Evolutionary conservation across 2,888 invertebrate genomes (phyloP).

Genomic region (Hetaerina titia): DNA sequence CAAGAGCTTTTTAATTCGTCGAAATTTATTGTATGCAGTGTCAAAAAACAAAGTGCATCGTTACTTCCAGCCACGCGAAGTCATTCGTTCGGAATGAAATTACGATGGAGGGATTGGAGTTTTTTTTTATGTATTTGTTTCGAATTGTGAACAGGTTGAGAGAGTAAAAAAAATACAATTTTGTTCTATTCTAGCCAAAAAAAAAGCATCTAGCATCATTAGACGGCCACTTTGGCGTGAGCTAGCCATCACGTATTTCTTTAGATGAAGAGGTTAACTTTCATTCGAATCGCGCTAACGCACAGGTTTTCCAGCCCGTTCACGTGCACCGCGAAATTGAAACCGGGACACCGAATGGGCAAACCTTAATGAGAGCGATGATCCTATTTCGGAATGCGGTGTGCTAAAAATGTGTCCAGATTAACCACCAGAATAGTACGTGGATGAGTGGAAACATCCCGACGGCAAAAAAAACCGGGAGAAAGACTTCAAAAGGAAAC

Average conservation of each 20-base stretch:
- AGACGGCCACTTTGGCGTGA: too few species aligned
- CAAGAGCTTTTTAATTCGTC: background rate
- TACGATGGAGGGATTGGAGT: too few species aligned
- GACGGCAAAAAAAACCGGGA: background rate
- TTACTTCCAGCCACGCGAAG: too few species aligned
- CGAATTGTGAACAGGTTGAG: too few species aligned
- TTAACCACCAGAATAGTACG: background rate
- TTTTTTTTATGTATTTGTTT: too few species aligned
- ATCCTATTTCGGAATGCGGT: background rate
- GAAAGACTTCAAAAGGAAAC: background rate
- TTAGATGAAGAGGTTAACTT: background rate
- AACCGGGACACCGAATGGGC: background rate
- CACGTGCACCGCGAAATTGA: background rate
- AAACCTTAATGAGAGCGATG: constrained; percentile 10
- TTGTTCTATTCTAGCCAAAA: too few species aligned
- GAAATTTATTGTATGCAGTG: background rate
- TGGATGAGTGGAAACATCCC: background rate
- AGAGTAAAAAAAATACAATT: too few species aligned
- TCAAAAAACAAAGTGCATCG: too few species aligned
- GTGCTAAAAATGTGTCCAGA: constrained; percentile 4
- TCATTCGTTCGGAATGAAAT: too few species aligned
- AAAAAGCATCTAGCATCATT: too few species aligned
- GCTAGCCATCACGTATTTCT: background rate
- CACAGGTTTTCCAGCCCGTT: background rate
- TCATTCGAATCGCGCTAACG: background rate